Evolutionary conservation across 2,113 vertebrate species (phyloP).

Genomic region (Tinamus guttatus): DNA sequence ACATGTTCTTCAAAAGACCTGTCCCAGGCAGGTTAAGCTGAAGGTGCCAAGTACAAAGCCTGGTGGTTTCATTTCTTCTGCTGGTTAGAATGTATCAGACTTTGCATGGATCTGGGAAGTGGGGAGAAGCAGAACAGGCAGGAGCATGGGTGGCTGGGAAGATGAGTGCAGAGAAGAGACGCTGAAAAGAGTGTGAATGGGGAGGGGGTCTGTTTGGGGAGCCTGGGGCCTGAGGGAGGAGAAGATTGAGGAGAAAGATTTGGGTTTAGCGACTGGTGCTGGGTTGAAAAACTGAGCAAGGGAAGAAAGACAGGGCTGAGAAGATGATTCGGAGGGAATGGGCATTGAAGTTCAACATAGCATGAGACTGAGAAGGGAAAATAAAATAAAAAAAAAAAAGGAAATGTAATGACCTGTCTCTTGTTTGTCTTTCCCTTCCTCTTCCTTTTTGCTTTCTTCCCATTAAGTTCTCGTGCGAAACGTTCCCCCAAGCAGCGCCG

Average conservation of each 20-base stretch:
- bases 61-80: not conserved
- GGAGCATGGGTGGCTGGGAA: not conserved
- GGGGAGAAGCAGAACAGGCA: not conserved
- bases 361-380: not conserved
- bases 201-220: not conserved
- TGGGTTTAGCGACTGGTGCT: not conserved
- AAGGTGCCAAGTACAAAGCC: not conserved
- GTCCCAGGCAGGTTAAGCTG: not conserved
- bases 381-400: not conserved
- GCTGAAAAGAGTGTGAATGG: not conserved
- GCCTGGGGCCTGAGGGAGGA: not conserved
- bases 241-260: not conserved
- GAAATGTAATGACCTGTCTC: not conserved
- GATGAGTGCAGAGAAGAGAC: not conserved
- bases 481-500: conserved; percentile 92
- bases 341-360: not conserved
- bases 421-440: not conserved
- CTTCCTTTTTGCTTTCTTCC: not conserved
- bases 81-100: not conserved
- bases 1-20: not conserved
- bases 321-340: not conserved
- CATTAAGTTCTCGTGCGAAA: conserved; percentile 84
- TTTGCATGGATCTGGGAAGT: not conserved
- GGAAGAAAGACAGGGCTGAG: not conserved
- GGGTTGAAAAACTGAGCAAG: not conserved